Percentiles rank a stretch among this genome's conserved stretches.
phyloP scores from a whole-genome alignment of 2,797 vertebrate species.

The Hippoglossus hippoglossus region DNA sequence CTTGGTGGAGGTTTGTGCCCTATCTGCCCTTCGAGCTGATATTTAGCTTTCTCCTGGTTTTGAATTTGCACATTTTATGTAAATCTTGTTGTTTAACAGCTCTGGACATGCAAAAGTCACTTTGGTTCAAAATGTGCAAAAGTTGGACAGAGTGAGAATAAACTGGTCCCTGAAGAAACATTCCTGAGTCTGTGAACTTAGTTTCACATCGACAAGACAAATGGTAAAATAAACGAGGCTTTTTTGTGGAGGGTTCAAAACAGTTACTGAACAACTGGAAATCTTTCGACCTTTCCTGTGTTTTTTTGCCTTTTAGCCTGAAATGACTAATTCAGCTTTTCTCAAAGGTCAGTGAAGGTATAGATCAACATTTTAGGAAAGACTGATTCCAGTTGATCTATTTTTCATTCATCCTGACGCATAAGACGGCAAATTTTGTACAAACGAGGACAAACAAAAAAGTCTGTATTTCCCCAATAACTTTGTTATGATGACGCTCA shows the following conservation, averaged over 20 bases:
- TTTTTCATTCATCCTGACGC: no score
- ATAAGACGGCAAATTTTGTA: no score
- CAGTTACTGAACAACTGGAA: neutral
- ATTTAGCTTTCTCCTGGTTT: no score
- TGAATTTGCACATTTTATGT: neutral
- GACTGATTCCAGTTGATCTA: no score
- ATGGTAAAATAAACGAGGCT: neutral
- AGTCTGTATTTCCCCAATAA: no score
- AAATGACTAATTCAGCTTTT: neutral
- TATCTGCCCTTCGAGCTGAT: no score
- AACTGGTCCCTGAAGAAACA: constrained; percentile 23
- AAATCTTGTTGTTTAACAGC: neutral
- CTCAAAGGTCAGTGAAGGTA: neutral
- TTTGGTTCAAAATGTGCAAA: neutral
- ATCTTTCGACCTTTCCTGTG: no score
- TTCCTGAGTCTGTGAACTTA: constrained; percentile 20
- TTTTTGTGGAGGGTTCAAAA: no score
- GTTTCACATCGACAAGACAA: neutral
- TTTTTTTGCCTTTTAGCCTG: neutral
- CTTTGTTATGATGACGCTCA: neutral
- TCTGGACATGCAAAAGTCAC: no score
- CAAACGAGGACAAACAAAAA: no score
- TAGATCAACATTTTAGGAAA: neutral
- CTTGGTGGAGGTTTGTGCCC: no score
- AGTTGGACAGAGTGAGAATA: neutral